A percentile compares a stretch with the other conserved stretches of the same genome.
These are phyloP conservation scores for Oryzias javanicus DNA, from an alignment of 2,113 vertebrate genomes.

Conservation along the genomic window DNA sequence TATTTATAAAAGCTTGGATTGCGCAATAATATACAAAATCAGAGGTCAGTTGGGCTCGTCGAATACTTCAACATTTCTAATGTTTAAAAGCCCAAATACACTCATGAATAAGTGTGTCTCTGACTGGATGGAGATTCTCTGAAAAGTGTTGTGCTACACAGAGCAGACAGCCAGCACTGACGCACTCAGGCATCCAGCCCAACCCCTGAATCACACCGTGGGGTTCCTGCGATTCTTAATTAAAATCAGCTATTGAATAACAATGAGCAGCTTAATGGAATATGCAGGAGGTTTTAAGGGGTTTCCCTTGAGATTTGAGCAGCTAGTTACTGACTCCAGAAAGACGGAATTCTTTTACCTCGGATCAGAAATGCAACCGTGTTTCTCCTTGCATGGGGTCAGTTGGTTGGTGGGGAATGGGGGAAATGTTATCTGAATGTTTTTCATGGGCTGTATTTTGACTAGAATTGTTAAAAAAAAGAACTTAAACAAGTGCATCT, in stretches of 20 bases:
- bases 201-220: slow-evolving; percentile 46
- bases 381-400: background rate
- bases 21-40: slow-evolving; percentile 11
- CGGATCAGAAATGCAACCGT: background rate
- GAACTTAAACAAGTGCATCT: background rate
- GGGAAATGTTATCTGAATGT: too few relatives aligned
- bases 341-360: background rate
- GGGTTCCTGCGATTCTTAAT: slow-evolving; percentile 56
- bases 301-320: slow-evolving; percentile 48
- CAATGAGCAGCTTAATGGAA: slow-evolving; percentile 65
- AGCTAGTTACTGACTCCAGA: slow-evolving; percentile 28
- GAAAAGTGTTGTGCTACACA: slow-evolving; percentile 13
- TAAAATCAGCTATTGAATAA: slow-evolving; percentile 69
- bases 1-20: background rate
- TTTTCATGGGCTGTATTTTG: too few relatives aligned
- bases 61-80: slow-evolving; percentile 29
- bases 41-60: slow-evolving; percentile 5
- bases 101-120: slow-evolving; percentile 47
- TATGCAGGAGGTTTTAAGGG: slow-evolving; percentile 60
- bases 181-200: slow-evolving; percentile 8
- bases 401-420: too few relatives aligned
- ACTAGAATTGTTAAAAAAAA: background rate
- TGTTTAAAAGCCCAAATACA: slow-evolving; percentile 40
- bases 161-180: slow-evolving; percentile 23
- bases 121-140: slow-evolving; percentile 41